Conservation (phyloP, 2,797 vertebrate species). For the Gymnoscopelus microlampas region DNA sequence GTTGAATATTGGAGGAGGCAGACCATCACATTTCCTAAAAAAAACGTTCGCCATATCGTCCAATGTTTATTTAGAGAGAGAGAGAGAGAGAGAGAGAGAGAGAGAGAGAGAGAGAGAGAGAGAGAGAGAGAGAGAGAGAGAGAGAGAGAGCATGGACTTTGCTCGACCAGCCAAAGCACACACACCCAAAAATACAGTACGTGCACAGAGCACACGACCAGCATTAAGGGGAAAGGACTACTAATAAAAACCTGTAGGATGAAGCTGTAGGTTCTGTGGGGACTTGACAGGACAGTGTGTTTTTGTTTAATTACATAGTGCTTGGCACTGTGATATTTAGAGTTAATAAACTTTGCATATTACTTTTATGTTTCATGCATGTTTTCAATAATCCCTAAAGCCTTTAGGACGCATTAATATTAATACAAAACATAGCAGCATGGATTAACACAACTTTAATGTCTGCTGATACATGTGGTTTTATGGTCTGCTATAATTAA, state of each 20-base stretch:
- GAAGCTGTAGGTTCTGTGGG: slow-evolving; percentile 28
- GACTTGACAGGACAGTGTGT: slow-evolving; percentile 32
- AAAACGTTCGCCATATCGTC: too few species aligned
- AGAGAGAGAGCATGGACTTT: too few species aligned
- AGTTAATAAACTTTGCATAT: slow-evolving; percentile 79
- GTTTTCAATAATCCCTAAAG: slow-evolving; percentile 74
- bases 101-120: too few species aligned
- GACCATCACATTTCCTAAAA: too few species aligned
- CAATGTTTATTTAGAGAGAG: too few species aligned
- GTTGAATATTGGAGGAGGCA: too few species aligned
- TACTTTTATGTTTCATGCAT: slow-evolving; percentile 79
- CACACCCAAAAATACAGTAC: neutral
- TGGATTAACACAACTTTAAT: slow-evolving; percentile 72
- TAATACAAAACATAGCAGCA: slow-evolving; percentile 67
- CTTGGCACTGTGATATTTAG: slow-evolving; percentile 59
- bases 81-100: too few species aligned
- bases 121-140: too few species aligned
- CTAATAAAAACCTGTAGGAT: slow-evolving; percentile 34
- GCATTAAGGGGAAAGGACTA: neutral
- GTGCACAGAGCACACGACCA: slow-evolving; percentile 14
- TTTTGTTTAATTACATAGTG: slow-evolving; percentile 57
- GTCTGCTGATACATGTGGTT: slow-evolving; percentile 71
- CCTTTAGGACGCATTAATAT: slow-evolving; percentile 78
- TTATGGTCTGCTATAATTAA: slow-evolving; percentile 65
- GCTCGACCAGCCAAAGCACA: neutral